Conservation (phyloP, 1,140 invertebrate species). For the Pachypsylla venusta region DNA sequence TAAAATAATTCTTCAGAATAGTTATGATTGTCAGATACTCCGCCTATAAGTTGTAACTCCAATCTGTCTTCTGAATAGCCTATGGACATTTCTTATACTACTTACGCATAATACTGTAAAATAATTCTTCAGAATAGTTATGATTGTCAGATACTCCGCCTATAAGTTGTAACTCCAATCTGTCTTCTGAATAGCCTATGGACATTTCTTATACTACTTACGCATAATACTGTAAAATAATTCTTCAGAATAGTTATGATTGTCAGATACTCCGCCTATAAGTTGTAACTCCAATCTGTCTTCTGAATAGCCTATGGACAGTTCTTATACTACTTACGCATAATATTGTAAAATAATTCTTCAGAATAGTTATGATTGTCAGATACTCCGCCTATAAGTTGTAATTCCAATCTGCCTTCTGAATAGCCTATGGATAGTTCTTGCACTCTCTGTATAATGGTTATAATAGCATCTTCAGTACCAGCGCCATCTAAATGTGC, state of each 20-base stretch:
- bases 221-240: no score
- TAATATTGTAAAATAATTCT: conserved; percentile 72
- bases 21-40: conserved; percentile 60
- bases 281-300: conserved; percentile 77
- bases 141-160: conserved; percentile 72
- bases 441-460: conserved; percentile 65
- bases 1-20: conserved; percentile 81
- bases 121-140: conserved; percentile 73
- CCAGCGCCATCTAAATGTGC: conserved; percentile 80
- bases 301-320: conserved; percentile 68
- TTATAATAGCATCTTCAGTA: conserved; percentile 59
- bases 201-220: no score
- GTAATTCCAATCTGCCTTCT: conserved; percentile 72
- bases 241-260: conserved; percentile 64
- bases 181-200: conserved; percentile 69
- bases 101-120: no score
- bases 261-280: conserved; percentile 75
- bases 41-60: conserved; percentile 78
- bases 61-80: conserved; percentile 72
- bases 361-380: conserved; percentile 67
- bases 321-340: no score
- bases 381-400: conserved; percentile 76
- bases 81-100: no score
- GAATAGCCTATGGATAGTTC: conserved; percentile 72
- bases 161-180: conserved; percentile 74